A percentile compares a stretch with the other conserved stretches of the same genome.
These are phyloP conservation scores for Panthera uncia DNA, from an alignment of 2,113 vertebrate genomes.

Conservation along the genomic window DNA sequence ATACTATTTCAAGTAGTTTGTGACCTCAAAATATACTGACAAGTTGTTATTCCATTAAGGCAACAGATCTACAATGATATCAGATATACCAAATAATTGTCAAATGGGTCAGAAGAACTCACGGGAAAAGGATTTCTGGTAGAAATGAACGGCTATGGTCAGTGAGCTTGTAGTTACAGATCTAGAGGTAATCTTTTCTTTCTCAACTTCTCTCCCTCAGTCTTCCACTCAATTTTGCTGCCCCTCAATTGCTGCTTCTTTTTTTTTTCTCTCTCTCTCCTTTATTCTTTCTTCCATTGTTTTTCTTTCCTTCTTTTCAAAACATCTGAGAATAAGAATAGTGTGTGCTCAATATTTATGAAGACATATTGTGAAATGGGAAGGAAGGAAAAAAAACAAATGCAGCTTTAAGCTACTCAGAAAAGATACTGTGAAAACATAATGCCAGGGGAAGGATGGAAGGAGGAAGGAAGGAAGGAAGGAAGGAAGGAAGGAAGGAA, in stretches of 20 bases:
- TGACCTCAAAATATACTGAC: not conserved
- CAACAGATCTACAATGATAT: not conserved
- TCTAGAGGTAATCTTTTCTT: no score
- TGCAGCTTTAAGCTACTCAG: not conserved
- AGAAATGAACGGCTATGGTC: not conserved
- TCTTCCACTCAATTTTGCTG: rapidly evolving
- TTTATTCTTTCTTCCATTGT: not conserved
- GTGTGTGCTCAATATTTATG: not conserved
- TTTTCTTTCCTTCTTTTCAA: not conserved
- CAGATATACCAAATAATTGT: not conserved
- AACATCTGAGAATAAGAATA: not conserved
- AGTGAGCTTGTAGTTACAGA: not conserved
- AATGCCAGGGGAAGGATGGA: not conserved
- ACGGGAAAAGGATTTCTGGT: not conserved
- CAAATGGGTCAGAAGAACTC: not conserved
- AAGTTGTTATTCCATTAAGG: not conserved
- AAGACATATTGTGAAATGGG: not conserved
- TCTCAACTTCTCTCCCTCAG: not conserved
- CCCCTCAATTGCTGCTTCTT: not conserved
- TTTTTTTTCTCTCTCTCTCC: not conserved
- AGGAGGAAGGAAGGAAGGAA: no score
- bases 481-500: not conserved
- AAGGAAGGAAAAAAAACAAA: not conserved
- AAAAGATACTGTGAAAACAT: not conserved
- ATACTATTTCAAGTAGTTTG: not conserved